phyloP scores from a whole-genome alignment of 2,888 invertebrate genomes.

The Zhengitettix transpicula region DNA sequence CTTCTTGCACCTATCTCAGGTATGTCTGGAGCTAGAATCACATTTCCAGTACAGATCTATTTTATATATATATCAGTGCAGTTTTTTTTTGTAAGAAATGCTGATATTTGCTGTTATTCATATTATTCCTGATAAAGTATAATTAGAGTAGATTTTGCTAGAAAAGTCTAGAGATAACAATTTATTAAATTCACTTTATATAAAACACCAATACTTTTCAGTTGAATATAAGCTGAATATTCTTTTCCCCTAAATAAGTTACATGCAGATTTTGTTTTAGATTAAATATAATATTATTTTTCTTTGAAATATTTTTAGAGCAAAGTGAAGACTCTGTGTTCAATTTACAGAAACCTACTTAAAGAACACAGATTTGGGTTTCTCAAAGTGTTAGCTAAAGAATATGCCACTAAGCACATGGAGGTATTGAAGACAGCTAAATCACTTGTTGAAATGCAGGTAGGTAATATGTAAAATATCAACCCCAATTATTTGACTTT shows the following conservation, averaged over 20 bases:
- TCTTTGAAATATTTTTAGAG: constrained; percentile 17
- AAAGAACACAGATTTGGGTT: constrained; percentile 21
- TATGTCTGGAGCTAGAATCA: too few relatives aligned
- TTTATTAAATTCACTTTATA: not conserved
- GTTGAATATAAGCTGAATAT: too few relatives aligned
- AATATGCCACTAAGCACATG: constrained; percentile 28
- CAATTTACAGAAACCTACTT: constrained; percentile 20
- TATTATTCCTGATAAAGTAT: too few relatives aligned
- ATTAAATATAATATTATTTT: not conserved
- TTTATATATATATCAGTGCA: too few relatives aligned
- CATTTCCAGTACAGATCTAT: too few relatives aligned
- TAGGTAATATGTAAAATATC: constrained; percentile 4
- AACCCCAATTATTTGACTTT: not conserved
- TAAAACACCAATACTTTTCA: not conserved
- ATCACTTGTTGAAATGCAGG: constrained; percentile 21
- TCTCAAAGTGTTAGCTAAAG: constrained; percentile 24
- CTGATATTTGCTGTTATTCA: too few relatives aligned
- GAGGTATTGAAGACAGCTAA: constrained; percentile 23
- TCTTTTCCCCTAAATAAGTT: not conserved
- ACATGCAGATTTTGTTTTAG: not conserved
- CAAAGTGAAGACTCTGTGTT: constrained; percentile 23
- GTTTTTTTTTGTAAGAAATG: too few relatives aligned
- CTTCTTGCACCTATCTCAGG: too few relatives aligned
- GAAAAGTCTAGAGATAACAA: not conserved
- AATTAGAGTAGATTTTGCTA: not conserved